A percentile compares a stretch with the other conserved stretches of the same genome.
Conservation (phyloP, 2,797 vertebrate genomes). For the Sylvilagus floridanus region DNA sequence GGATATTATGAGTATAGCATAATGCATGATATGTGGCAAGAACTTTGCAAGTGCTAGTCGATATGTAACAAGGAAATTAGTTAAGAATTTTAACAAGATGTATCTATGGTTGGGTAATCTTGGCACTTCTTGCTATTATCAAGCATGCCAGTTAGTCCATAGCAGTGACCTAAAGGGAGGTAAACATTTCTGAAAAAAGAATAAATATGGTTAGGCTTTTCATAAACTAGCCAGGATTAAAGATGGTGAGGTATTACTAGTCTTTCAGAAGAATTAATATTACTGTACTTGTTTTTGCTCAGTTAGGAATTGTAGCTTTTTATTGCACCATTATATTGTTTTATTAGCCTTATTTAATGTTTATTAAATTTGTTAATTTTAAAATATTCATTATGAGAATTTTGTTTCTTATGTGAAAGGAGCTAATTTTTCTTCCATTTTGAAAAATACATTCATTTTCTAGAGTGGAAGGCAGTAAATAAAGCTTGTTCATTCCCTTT, state of each 20-base stretch:
- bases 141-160: not conserved
- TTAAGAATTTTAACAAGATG: not conserved
- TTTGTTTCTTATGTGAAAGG: not conserved
- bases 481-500: not conserved
- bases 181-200: not conserved
- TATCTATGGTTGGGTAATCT: not conserved
- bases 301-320: conserved; percentile 18
- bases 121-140: not conserved
- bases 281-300: not conserved
- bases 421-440: conserved; percentile 18
- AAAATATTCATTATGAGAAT: conserved; percentile 17
- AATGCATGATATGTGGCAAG: not conserved
- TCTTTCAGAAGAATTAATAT: conserved; percentile 10
- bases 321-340: conserved; percentile 3
- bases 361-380: conserved; percentile 26
- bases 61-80: not conserved
- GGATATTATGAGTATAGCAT: not conserved
- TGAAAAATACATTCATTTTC: conserved; percentile 33
- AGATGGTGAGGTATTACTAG: not conserved
- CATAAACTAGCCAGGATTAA: not conserved
- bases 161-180: not conserved
- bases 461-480: not conserved
- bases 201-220: conserved; percentile 21
- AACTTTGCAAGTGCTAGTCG: not conserved
- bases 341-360: conserved; percentile 1